Conservation (phyloP, 2,888 invertebrate genomes). For the Lasius fuliginosus region DNA sequence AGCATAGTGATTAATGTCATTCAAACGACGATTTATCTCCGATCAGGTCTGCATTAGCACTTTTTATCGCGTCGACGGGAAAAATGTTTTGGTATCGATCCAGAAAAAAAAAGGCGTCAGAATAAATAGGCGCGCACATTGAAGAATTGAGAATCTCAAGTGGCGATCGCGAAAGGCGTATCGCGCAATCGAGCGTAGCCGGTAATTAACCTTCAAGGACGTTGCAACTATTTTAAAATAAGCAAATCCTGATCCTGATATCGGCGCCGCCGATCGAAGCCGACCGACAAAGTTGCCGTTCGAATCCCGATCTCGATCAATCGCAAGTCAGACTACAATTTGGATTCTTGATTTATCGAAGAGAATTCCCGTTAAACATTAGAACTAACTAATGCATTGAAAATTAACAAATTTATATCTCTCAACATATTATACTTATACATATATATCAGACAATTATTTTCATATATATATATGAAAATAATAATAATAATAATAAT, state of each 20-base stretch:
- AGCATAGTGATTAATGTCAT: conserved; percentile 5
- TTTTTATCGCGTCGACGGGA: not conserved
- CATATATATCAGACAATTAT: not conserved
- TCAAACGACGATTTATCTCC: conserved; percentile 37
- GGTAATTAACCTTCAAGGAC: conserved; percentile 72
- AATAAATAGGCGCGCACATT: conserved; percentile 57
- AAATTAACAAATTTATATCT: too few relatives aligned
- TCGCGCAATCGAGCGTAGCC: conserved; percentile 62
- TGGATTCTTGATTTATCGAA: not conserved
- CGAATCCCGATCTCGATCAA: not conserved
- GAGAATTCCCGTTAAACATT: not conserved
- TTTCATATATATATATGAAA: too few relatives aligned
- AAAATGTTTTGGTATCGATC: not conserved
- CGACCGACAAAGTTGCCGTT: not conserved
- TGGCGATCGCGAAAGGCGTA: conserved; percentile 69
- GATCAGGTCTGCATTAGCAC: conserved; percentile 9
- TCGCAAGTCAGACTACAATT: not conserved
- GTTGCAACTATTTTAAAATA: conserved; percentile 61
- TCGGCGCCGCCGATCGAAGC: not conserved
- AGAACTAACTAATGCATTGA: too few relatives aligned
- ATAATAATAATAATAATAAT: too few relatives aligned
- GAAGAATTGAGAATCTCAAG: conserved; percentile 33
- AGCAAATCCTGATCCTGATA: conserved; percentile 64
- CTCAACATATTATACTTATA: not conserved
- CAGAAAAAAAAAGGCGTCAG: conserved; percentile 61